A percentile compares a stretch with the other conserved stretches of the same genome.
These are phyloP conservation scores for Pyrocoelia pectoralis DNA, from an alignment of 2,888 invertebrate species.

Conservation along the genomic window DNA sequence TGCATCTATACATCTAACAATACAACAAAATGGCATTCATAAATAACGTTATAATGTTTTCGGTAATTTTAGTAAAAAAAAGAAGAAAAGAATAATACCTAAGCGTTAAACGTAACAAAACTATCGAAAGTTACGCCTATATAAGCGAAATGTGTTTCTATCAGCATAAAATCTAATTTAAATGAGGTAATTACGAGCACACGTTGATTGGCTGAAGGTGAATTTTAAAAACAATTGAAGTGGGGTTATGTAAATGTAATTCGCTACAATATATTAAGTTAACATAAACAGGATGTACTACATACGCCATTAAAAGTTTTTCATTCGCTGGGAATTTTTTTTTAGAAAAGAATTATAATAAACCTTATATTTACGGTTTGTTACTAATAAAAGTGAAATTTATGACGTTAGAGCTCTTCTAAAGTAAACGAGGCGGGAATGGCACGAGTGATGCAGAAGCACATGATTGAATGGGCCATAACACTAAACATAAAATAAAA, in stretches of 20 bases:
- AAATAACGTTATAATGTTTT: too few relatives aligned
- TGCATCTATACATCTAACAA: too few relatives aligned
- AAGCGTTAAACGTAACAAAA: too few relatives aligned
- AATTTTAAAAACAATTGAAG: constrained; percentile 3
- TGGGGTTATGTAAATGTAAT: constrained; percentile 8
- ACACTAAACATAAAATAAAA: constrained; percentile 37
- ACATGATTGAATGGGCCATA: constrained; percentile 34
- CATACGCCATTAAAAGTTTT: constrained; percentile 23
- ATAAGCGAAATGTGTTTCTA: too few relatives aligned
- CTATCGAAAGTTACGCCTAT: too few relatives aligned
- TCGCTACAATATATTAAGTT: constrained; percentile 1
- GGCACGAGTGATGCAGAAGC: constrained; percentile 30
- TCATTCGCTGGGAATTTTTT: constrained; percentile 11
- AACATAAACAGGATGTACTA: neutral
- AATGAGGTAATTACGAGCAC: neutral
- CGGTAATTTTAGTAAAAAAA: too few relatives aligned
- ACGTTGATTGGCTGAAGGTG: neutral
- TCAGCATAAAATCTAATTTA: neutral
- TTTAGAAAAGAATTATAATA: constrained; percentile 12
- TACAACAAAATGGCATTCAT: too few relatives aligned
- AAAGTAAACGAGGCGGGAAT: constrained; percentile 37
- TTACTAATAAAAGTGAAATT: constrained; percentile 34
- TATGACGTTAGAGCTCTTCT: constrained; percentile 30
- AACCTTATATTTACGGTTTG: constrained; percentile 18
- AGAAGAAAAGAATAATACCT: too few relatives aligned